Base-by-base conservation (phyloP, 2,113 vertebrate species). In the Synodontis membranacea region DNA sequence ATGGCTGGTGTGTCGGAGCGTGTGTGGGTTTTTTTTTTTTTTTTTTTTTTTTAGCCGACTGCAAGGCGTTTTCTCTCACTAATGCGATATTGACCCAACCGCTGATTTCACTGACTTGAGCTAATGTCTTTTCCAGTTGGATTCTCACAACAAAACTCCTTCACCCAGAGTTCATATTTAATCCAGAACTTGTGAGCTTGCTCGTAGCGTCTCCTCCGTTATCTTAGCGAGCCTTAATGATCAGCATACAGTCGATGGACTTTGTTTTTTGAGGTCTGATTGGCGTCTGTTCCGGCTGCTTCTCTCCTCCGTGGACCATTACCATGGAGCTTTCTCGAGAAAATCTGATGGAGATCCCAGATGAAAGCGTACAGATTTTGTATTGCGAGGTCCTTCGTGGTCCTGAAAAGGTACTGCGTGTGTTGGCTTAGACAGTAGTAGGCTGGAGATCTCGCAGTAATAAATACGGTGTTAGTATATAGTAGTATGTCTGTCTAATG, bases 11-110 rank as follows among this genome's bases (percentile, higher is more conserved):
- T 70, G 37, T 72, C 60, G 78, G 66, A 52, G 68, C 52, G 7
- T 86, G 39, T 79, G 50, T 6, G 56, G 11, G 58, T 50, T 85
- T 75, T 66, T 84, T 82, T 91, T 90, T 85, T 70, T 50, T 85
- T 75, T 66, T 70, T 50, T 85, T 75, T 66, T 84, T 82, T 91
- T 90, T 85, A 74, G 86, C 83, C 80, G 68, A 91, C 89, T 90
- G 84, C 64, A 44, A 90, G 46, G 34, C 58, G 83, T 88, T 89
- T 74, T 68, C 28, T 80, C 85, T 85, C 75, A 83, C 83, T 88
- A 88, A 88, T 88, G 88, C 52, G 48, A 89, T 91, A 91, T 89
- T 91, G 87, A 88, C 88, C 83, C 80, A n/a, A 84, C 66, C 66
- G 39, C 84, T 88, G 66, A 78, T 78, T 88, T 87, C 64, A 81